phyloP scores from a whole-genome alignment of 2,888 invertebrate species.

The Ophioninae sp. region DNA sequence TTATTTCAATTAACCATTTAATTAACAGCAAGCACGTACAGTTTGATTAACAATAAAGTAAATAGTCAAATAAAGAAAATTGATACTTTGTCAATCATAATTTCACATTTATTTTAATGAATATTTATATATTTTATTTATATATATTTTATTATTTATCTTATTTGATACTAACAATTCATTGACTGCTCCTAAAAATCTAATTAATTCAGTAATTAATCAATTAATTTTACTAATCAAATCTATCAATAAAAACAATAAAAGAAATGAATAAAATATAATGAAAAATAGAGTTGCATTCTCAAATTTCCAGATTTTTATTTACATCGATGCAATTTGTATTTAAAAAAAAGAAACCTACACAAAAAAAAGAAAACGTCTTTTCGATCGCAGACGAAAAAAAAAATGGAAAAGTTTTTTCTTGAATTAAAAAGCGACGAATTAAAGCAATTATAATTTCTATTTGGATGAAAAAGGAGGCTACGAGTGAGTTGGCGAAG shows the following conservation, averaged over 20 bases:
- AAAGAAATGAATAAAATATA: not conserved
- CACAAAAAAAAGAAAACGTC: not conserved
- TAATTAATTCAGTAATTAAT: too few relatives aligned
- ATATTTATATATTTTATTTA: too few relatives aligned
- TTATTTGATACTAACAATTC: too few relatives aligned
- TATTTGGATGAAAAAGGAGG: conserved; percentile 24
- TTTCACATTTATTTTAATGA: too few relatives aligned
- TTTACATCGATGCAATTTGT: not conserved
- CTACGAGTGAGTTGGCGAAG: conserved; percentile 4
- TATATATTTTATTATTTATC: too few relatives aligned
- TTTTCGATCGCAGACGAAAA: not conserved
- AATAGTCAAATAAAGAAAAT: too few relatives aligned
- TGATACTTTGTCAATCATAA: too few relatives aligned
- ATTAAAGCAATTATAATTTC: conserved; percentile 61
- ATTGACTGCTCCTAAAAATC: too few relatives aligned
- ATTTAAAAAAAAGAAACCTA: not conserved
- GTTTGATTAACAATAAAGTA: not conserved
- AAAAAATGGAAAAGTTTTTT: not conserved
- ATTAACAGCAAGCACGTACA: not conserved
- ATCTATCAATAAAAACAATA: too few relatives aligned
- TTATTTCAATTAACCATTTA: too few relatives aligned
- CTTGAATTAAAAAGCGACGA: conserved; percentile 7
- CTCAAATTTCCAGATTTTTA: not conserved
- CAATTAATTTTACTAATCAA: too few relatives aligned
- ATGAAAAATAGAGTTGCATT: not conserved